Base-by-base conservation (phyloP, 2,888 invertebrate genomes). In the Dynastes maya region DNA sequence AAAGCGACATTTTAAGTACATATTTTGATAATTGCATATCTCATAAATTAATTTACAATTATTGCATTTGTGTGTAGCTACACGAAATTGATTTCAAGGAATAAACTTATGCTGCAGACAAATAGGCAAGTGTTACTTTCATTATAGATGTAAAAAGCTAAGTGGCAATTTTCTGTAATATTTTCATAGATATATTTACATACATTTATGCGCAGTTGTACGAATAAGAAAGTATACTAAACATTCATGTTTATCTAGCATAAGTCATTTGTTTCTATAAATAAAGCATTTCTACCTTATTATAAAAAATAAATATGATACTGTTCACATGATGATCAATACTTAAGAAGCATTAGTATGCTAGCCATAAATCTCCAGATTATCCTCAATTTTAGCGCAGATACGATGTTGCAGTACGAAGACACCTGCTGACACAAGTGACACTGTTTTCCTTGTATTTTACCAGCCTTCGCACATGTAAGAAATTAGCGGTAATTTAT, bases 401-500 rank as follows among this genome's bases (percentile, higher is more conserved):
- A 53, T 55, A 71, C 32, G 71, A 71, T 55, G 37, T 61, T 61
- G 45, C 61, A 27, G 40, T 40, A 61, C 37, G 40, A 40, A 61
- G 53, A 72, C 72, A 72, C 72, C 72, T 72, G 72, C 72, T 72
- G 40, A 72, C 40, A 40, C 40, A 58, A 61, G 27, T 45, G 61
- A 61, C 72, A 72, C 40, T 72, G 22, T 61, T 72, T 45, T 72
- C 53, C 61, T 45, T 72, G 16, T 45, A 61, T 58, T 72, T 72
- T 45, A 61, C 72, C 72, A 72, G 61, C 45, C 72, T 72, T 72
- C 72, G 45, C 72, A 61, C 40, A 45, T 22, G 58, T 27, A 40
- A 58, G 45, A 72, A 72, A 61, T 45, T 61, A 72, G 45, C 61
- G 37, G 72, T 72, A 58, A 72, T 72, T 72, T 72, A 61, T 72